Conservation (phyloP, 2,888 invertebrate genomes). For the Sicus ferrugineus region DNA sequence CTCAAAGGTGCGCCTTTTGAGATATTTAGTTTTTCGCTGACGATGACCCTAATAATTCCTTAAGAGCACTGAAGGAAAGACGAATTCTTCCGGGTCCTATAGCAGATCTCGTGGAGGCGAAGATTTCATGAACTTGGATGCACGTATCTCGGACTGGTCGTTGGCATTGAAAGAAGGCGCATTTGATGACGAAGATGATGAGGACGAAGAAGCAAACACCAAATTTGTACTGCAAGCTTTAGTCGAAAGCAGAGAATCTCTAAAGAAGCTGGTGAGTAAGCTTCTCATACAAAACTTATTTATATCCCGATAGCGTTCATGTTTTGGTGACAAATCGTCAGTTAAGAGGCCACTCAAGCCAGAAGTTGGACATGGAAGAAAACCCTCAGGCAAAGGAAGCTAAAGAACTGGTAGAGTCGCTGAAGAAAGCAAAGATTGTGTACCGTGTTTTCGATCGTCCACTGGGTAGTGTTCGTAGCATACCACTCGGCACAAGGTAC, state of each 20-base stretch:
- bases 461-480: constrained; percentile 42
- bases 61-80: not conserved
- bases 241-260: constrained; percentile 32
- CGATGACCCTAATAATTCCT: not conserved
- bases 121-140: constrained; percentile 19
- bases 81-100: not conserved
- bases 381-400: constrained; percentile 41
- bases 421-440: constrained; percentile 48
- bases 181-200: constrained; percentile 32
- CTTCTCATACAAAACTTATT: not conserved
- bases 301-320: not conserved
- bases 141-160: constrained; percentile 8
- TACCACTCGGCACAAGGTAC: constrained; percentile 45
- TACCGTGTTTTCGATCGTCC: constrained; percentile 48
- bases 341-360: constrained; percentile 43
- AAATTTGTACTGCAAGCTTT: constrained; percentile 33
- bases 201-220: constrained; percentile 33
- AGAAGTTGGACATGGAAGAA: constrained; percentile 31
- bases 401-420: constrained; percentile 41
- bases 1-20: constrained; percentile 26
- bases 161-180: constrained; percentile 26
- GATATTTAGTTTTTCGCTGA: not conserved
- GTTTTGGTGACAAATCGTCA: constrained; percentile 26
- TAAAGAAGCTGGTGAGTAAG: constrained; percentile 28
- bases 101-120: constrained; percentile 16